A percentile compares a stretch with the other conserved stretches of the same genome.
Conservation (phyloP, 1,140 invertebrate species). For the Bombus polaris region DNA sequence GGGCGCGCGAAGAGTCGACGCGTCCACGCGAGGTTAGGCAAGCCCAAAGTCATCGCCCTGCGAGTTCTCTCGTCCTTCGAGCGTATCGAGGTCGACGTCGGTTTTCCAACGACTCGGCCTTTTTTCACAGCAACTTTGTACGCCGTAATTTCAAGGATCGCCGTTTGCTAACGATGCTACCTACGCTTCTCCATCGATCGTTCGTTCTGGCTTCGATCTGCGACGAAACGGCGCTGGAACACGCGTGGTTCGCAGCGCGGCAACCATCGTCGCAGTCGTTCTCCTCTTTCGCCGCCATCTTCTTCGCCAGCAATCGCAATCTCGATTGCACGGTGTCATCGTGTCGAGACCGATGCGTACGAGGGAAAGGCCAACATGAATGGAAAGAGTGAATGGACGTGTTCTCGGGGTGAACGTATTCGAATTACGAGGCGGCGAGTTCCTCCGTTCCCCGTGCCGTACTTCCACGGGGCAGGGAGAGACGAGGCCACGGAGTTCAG, state of each 20-base stretch:
- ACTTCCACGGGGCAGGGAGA: not conserved
- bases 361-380: slow-evolving; percentile 61
- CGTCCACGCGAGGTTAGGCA: slow-evolving; percentile 52
- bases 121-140: fast-evolving
- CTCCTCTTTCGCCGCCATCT: not conserved
- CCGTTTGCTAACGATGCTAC: too few species aligned
- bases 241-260: not conserved
- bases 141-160: not conserved
- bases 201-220: too few species aligned
- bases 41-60: slow-evolving; percentile 57
- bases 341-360: slow-evolving; percentile 59
- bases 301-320: slow-evolving; percentile 48
- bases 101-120: too few species aligned
- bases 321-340: slow-evolving; percentile 58
- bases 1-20: slow-evolving; percentile 47
- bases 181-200: too few species aligned
- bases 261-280: slow-evolving; percentile 35
- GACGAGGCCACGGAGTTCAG: slow-evolving; percentile 54
- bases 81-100: not conserved
- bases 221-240: too few species aligned
- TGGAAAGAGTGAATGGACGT: slow-evolving; percentile 67
- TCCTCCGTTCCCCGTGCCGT: slow-evolving; percentile 7
- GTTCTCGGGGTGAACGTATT: slow-evolving; percentile 70
- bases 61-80: slow-evolving; percentile 28
- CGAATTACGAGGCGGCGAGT: slow-evolving; percentile 67